phyloP scores from a whole-genome alignment of 2,797 vertebrate genomes.

The Syndactyla subalaris region DNA sequence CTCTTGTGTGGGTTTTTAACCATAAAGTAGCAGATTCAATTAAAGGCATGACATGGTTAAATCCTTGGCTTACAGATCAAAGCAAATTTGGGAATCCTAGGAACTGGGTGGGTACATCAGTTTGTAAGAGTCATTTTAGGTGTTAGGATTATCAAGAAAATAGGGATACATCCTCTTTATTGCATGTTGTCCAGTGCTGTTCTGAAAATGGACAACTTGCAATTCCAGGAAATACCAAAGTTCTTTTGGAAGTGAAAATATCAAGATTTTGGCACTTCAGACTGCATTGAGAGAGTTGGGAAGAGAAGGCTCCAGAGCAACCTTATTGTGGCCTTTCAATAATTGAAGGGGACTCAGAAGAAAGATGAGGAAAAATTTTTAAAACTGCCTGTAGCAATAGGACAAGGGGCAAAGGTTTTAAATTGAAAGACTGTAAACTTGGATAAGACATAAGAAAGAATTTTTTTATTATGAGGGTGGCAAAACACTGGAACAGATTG shows the following conservation, averaged over 20 bases:
- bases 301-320: background rate
- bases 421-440: background rate
- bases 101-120: background rate
- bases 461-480: background rate
- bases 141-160: background rate
- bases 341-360: background rate
- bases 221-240: constrained; percentile 25
- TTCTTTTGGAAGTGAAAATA: constrained; percentile 17
- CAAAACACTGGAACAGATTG: background rate
- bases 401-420: background rate
- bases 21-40: background rate
- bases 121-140: background rate
- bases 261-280: background rate
- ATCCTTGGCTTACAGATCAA: background rate
- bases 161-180: background rate
- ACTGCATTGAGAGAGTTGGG: background rate
- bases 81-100: background rate
- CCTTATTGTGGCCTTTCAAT: background rate
- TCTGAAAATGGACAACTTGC: background rate
- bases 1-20: background rate
- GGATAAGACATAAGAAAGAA: background rate
- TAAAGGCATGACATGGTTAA: background rate
- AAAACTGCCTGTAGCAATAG: background rate
- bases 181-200: background rate
- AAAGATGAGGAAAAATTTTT: background rate